These are phyloP conservation scores for Chionoecetes opilio DNA, from an alignment of 1,140 invertebrate genomes.

Conservation along the genomic window DNA sequence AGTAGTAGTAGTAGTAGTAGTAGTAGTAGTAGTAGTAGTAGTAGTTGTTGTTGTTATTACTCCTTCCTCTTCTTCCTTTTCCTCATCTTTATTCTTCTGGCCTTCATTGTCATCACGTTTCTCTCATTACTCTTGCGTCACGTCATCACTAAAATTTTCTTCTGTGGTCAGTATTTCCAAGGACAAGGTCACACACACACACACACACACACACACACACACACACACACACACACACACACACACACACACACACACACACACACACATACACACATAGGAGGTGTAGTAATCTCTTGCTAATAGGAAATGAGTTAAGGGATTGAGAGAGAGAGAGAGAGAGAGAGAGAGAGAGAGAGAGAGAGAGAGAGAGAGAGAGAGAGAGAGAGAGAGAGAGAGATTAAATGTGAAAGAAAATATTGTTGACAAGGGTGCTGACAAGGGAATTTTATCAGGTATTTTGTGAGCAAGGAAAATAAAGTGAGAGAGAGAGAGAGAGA, in stretches of 20 bases:
- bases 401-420: neutral
- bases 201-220: neutral
- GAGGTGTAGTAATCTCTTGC: too few species aligned
- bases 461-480: neutral
- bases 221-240: slow-evolving; percentile 13
- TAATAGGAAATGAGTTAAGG: neutral
- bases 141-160: neutral
- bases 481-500: neutral
- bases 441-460: neutral
- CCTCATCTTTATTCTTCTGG: neutral
- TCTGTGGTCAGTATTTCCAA: neutral
- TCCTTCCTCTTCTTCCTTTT: neutral
- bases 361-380: slow-evolving; percentile 27
- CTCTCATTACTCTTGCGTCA: neutral
- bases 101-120: neutral
- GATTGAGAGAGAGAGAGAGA: neutral
- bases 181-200: neutral
- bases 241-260: slow-evolving; percentile 10
- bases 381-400: neutral
- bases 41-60: neutral
- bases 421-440: too few species aligned
- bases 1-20: neutral
- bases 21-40: slow-evolving; percentile 18
- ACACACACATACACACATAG: neutral
- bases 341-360: slow-evolving; percentile 27